Conservation (phyloP, 2,888 invertebrate species). For the Blera fallax region DNA sequence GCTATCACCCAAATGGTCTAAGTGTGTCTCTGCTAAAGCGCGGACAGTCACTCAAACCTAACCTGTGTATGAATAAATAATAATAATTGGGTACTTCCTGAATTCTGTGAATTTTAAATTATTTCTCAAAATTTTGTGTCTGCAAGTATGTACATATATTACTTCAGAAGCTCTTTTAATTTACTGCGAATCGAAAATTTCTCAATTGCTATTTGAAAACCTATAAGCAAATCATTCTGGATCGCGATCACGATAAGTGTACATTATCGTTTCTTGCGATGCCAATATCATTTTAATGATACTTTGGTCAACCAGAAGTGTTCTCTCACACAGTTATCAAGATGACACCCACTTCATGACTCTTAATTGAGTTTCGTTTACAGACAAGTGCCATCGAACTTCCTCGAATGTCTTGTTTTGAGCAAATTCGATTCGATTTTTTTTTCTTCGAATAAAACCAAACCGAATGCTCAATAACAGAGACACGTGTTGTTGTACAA, state of each 20-base stretch:
- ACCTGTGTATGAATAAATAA: no score
- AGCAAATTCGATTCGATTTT: neutral
- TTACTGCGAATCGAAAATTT: neutral
- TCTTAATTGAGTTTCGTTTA: conserved; percentile 12
- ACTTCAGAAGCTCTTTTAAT: no score
- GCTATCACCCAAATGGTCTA: no score
- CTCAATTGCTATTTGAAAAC: neutral
- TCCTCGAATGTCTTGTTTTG: neutral
- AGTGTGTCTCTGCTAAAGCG: no score
- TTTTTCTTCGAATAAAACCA: neutral
- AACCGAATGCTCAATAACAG: neutral
- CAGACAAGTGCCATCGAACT: conserved; percentile 7
- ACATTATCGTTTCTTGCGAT: neutral
- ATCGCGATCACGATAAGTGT: neutral
- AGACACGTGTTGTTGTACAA: conserved; percentile 18
- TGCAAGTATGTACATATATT: no score
- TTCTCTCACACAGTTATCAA: neutral
- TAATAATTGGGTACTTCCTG: no score
- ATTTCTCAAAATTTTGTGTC: no score
- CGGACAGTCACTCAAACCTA: no score
- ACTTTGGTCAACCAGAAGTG: neutral
- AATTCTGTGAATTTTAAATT: no score
- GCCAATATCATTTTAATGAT: neutral
- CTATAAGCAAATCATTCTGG: neutral
- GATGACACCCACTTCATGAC: neutral